phyloP scores from a whole-genome alignment of 2,888 invertebrate genomes.

The Nasonia oneida region DNA sequence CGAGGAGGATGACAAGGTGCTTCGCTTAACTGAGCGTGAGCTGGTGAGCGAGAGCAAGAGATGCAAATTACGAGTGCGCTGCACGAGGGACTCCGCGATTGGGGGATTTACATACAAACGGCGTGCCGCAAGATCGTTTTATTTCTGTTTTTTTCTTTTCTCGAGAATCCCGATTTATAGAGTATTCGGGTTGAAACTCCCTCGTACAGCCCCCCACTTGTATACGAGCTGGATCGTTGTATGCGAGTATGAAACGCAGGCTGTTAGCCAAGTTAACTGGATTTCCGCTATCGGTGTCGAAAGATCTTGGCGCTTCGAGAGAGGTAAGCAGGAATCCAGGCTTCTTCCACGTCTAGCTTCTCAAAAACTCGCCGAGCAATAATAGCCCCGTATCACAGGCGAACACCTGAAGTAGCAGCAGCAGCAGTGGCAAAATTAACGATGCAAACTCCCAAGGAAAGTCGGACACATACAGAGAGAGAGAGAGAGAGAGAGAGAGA shows the following conservation, averaged over 20 bases:
- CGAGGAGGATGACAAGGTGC: conserved; percentile 27
- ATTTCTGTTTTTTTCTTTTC: not conserved
- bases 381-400: not conserved
- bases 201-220: too few relatives aligned
- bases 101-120: conserved; percentile 44
- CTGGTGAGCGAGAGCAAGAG: conserved; percentile 23
- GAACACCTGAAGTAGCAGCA: conserved; percentile 13
- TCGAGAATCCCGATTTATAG: not conserved
- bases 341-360: not conserved
- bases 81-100: not conserved
- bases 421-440: conserved; percentile 3
- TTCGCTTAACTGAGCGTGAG: conserved; percentile 25
- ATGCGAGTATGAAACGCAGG: not conserved
- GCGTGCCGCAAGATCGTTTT: conserved; percentile 2
- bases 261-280: conserved; percentile 24
- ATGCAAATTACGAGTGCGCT: conserved; percentile 8
- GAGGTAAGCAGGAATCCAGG: not conserved
- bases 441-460: conserved; percentile 25
- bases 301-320: not conserved
- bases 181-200: too few relatives aligned
- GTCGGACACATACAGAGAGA: not conserved
- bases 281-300: conserved; percentile 1
- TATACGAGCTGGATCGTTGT: not conserved
- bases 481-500: too few relatives aligned
- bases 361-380: not conserved